phyloP scores from a whole-genome alignment of 2,113 vertebrate genomes.

The Shinisaurus crocodilurus region DNA sequence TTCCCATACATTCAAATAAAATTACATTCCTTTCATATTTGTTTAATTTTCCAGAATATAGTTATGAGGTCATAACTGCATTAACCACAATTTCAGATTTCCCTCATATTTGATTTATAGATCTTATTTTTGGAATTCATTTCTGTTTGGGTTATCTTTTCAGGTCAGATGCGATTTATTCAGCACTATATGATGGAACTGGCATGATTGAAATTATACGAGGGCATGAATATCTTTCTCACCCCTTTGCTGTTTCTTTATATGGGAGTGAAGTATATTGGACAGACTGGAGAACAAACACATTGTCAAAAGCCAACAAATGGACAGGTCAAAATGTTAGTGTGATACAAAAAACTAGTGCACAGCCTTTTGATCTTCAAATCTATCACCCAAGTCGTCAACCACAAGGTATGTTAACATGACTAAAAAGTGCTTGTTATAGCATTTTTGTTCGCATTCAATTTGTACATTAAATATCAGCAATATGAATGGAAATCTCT shows the following conservation, averaged over 20 bases:
- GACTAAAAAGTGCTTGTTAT: background rate
- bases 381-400: slow-evolving; percentile 98
- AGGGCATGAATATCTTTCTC: slow-evolving; percentile 97
- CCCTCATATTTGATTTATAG: slow-evolving; percentile 1
- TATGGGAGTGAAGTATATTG: slow-evolving; percentile 97
- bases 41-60: slow-evolving; percentile 9
- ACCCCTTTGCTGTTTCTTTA: slow-evolving; percentile 96
- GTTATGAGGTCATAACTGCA: slow-evolving; percentile 3
- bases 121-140: slow-evolving; percentile 12
- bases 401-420: slow-evolving; percentile 85
- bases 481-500: background rate
- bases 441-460: background rate
- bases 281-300: slow-evolving; percentile 99
- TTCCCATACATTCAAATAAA: background rate
- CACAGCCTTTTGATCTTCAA: slow-evolving; percentile 97
- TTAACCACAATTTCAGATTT: slow-evolving; percentile 18
- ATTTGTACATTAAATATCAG: background rate
- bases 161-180: slow-evolving; percentile 99
- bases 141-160: slow-evolving; percentile 54
- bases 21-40: background rate
- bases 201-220: slow-evolving; percentile 93
- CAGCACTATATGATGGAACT: slow-evolving; percentile 93
- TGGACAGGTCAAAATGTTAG: slow-evolving; percentile 97
- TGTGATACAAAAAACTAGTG: slow-evolving; percentile 98
- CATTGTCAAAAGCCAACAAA: slow-evolving; percentile 95